Evolutionary conservation across 2,797 vertebrate species (phyloP), one percentile per base, ranked within the genome.

Genomic region (Manis pentadactyla): DNA sequence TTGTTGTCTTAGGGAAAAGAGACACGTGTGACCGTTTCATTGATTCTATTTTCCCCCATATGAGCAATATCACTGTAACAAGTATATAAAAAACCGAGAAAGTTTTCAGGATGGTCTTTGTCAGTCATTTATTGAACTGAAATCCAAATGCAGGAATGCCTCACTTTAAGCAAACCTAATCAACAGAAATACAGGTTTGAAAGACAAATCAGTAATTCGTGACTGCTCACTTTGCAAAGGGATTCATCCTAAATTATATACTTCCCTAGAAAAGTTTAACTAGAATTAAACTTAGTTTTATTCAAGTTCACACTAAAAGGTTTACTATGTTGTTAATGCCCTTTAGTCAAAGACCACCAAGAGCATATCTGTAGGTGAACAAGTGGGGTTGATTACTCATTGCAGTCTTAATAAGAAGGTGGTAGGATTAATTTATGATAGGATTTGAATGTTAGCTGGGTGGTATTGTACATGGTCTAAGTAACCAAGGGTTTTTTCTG

Each of bases 41-140:
- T 34, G 15, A 94, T 21, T 74, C 57, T 69, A 34, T 82, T 87
- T 57, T 63, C 57, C 17, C 6, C 11, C 61, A 37, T 63, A 82
- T 87, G 17, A 74, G 31, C 51, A 84, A 42, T 94, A 59, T 51
- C 71, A 73, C 63, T 79, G 37, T 34, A 86, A 55, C 12, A 57
- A 71, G 59, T 59, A 55, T 83, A 29, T 88, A 77, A 90, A 75
- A 96, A 83, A 90, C 69, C 66, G 74, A 92, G 25, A 37, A 89
- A 25, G 5, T n/a, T 73, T 90, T 95, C 37, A 85, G 63, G n/a
- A 42, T 74, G n/a, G 10, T 55, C 66, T 90, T 78, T 78, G 7
- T 27, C 46, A 90, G 69, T 55, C 49, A 87, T 94, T 82, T 87
- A 25, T 64, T 19, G 29, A 79, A 51, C 19, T 68, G 57, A 87